A percentile compares a stretch with the other conserved stretches of the same genome.
Evolutionary conservation across 2,888 invertebrate species (phyloP).

Genomic region (Urechis unicinctus): DNA sequence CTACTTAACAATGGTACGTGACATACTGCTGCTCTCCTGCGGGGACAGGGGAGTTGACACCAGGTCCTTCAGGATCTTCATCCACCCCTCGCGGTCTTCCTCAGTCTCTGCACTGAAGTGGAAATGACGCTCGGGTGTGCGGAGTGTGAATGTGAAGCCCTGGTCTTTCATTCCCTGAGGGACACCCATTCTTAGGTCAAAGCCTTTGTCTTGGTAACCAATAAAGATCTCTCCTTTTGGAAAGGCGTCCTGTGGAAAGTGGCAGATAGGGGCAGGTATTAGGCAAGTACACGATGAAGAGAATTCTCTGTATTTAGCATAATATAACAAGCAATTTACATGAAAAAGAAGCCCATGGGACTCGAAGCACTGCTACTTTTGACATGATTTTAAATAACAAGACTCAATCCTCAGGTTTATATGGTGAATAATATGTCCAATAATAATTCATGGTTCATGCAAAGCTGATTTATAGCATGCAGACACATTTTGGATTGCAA

Average conservation of each 20-base stretch:
- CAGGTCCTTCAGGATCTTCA: conserved; percentile 67
- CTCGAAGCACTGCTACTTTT: no score
- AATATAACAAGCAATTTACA: no score
- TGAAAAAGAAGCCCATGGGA: no score
- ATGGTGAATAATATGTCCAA: no score
- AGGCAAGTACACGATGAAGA: no score
- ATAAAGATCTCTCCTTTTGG: conserved; percentile 87
- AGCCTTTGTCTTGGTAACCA: conserved; percentile 72
- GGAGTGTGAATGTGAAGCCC: conserved; percentile 73
- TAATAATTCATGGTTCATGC: no score
- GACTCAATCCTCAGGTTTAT: no score
- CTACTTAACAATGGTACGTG: background rate
- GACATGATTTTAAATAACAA: no score
- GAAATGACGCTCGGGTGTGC: conserved; percentile 75
- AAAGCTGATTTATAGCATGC: no score
- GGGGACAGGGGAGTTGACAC: conserved; percentile 59
- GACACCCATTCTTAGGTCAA: conserved; percentile 65
- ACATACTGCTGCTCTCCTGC: background rate
- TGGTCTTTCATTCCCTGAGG: conserved; percentile 61
- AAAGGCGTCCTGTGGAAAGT: conserved; percentile 66
- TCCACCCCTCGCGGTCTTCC: conserved; percentile 75
- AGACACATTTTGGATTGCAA: no score
- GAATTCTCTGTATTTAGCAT: no score
- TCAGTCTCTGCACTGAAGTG: conserved; percentile 73
- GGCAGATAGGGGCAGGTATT: no score